Conservation (phyloP, 2,113 vertebrate species). For the Crotalus tigris region DNA sequence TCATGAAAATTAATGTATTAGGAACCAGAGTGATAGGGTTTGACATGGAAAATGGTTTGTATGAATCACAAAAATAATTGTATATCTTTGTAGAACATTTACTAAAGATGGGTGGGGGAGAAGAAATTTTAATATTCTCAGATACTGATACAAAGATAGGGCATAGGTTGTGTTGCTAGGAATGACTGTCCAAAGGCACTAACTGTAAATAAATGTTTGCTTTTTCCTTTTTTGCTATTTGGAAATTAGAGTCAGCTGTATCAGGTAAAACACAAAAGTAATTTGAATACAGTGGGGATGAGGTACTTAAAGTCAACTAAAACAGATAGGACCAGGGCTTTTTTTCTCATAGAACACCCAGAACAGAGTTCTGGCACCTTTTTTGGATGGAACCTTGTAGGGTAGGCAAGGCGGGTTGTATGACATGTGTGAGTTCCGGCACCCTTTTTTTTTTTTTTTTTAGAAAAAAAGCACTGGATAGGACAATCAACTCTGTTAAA, state of each 20-base stretch:
- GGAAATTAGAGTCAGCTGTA: not conserved
- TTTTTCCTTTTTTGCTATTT: not conserved
- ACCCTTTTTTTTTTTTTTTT: no score
- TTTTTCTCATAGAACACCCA: no score
- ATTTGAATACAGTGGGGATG: not conserved
- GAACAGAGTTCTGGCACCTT: no score
- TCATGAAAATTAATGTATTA: not conserved
- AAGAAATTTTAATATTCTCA: not conserved
- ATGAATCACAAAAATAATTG: not conserved
- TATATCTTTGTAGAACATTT: not conserved
- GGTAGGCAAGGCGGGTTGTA: no score
- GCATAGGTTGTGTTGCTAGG: not conserved
- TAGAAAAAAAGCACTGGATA: no score
- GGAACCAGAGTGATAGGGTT: not conserved
- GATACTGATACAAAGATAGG: not conserved
- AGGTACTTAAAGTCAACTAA: not conserved
- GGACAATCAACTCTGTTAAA: not conserved
- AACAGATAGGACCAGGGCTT: not conserved
- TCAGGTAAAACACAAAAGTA: not conserved
- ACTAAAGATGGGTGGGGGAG: not conserved
- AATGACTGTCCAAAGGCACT: not conserved
- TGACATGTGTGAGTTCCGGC: no score
- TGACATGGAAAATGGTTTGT: not conserved
- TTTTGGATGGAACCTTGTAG: no score
- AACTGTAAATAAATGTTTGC: not conserved